Evolutionary conservation across 1,140 invertebrate species (phyloP), one percentile per base, ranked within the genome.

Genomic region (Meloidogyne chitwoodi): DNA sequence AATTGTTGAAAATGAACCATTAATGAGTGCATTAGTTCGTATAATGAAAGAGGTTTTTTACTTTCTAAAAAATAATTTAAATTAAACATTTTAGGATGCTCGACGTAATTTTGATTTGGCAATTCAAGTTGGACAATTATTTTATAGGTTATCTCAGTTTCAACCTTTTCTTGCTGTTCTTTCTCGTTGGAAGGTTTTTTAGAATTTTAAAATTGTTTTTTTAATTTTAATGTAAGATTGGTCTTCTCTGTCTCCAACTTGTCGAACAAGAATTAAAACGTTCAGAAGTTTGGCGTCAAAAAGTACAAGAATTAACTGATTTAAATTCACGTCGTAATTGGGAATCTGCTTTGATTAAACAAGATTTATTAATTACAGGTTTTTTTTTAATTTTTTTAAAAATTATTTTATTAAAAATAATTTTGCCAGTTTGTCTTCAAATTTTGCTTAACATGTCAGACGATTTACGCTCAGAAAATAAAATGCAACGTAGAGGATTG

Each of bases 91-190:
- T 22, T 3, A 73, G 71, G 96, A 99, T 89, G 98, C 94, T 92
- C 93, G 93, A 88, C 92, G 93, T 85, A 97, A 94, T 87, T 92
- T 97, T 83, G 95, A 98, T 88, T 88, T 99, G 34, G 95, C 94
- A 73, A 96, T 93, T 81, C 96, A 97, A 88, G 94, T 99, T 85
- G 92, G 97, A 77, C 95, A 95, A 87, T 93, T 94, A 79, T 99
- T 98, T 89, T 95, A 96, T 87, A 96, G 94, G 87, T 96, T 99
- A 88, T 97, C 95, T 14, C 93, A 93, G n/a, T 98, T 96, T 87
- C 92, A 92, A 80, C 92, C 94, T 85, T 98, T 99, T 89, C 96
- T 99, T 88, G 91, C 92, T 48, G 91, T 97, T 14, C 93, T 99
- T 67, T 90, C 93, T 14, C 92, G 93, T 83, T 93, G 93, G 83